phyloP scores from a whole-genome alignment of 2,797 vertebrate genomes.

The Phoeniculus purpureus region DNA sequence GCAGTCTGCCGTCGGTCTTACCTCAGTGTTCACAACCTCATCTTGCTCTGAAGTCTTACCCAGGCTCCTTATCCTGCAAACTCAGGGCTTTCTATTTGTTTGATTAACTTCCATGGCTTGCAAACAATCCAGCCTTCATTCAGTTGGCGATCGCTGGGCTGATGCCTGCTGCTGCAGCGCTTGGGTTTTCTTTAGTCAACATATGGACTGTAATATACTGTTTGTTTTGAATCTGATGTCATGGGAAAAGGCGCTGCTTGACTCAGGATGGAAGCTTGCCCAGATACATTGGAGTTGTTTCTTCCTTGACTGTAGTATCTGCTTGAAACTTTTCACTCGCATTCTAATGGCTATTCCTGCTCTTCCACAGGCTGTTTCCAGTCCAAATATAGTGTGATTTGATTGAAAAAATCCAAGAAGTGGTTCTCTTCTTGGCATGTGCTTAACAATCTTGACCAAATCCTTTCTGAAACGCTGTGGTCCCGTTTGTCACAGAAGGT shows the following conservation, averaged over 20 bases:
- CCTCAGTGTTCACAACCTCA: conserved; percentile 39
- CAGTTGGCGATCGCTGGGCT: background rate
- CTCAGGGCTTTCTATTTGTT: conserved; percentile 24
- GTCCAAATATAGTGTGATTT: conserved; percentile 69
- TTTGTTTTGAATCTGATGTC: conserved; percentile 67
- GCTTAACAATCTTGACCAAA: conserved; percentile 29
- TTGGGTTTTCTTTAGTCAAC: conserved; percentile 49
- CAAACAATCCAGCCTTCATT: background rate
- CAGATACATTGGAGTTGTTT: conserved; percentile 44
- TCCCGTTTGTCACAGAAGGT: conserved; percentile 43
- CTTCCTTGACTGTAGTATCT: conserved; percentile 47
- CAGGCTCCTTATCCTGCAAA: conserved; percentile 30
- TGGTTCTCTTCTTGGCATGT: conserved; percentile 4
- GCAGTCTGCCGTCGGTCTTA: conserved; percentile 45
- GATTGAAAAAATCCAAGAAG: conserved; percentile 36
- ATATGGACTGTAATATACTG: conserved; percentile 48
- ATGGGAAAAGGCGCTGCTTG: conserved; percentile 61
- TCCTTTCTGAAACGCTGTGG: conserved; percentile 30
- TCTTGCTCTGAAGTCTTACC: conserved; percentile 35
- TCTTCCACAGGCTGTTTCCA: conserved; percentile 65
- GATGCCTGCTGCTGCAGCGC: background rate
- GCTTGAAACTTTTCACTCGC: conserved; percentile 56
- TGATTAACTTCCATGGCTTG: conserved; percentile 27
- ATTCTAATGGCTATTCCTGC: conserved; percentile 53
- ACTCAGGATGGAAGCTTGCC: conserved; percentile 64